Evolutionary conservation across 2,113 vertebrate species (phyloP), one percentile per base, ranked within the genome.

Genomic region (Aix galericulata): DNA sequence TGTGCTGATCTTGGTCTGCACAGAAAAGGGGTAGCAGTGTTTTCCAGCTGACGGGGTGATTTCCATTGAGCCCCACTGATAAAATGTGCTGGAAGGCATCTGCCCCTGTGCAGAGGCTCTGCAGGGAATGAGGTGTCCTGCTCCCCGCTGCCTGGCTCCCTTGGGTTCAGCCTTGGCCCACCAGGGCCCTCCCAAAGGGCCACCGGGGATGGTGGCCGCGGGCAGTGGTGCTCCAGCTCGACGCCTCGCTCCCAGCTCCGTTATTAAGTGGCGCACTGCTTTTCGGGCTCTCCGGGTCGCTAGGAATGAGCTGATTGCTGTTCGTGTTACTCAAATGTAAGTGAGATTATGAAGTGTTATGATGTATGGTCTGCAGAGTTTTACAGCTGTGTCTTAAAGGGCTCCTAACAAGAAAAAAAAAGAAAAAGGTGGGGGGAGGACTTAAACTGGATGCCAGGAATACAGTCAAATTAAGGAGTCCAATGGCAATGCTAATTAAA

Each of bases 321-420:
- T 13, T 13, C 0, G 1, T 40, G 55, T 69, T 48, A 4, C 89
- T 86, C 26, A 46, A 73, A 72, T n/a, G 29, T 4, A 36, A 59
- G 85, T 48, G 89, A 77, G 94, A 88, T 95, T 90, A 94, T 86
- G 93, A 92, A 93, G 96, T 95, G 93, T 93, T 86, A 77, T 9
- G 5, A 74, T 71, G 32, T 32, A 58, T 0, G 8, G 63, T 26
- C 80, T 91, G 89, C 13, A 5, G 59, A 16, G 83, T 88, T 91
- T 86, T 91, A 88, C 91, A 71, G 91, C 94, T 83, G 83, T 6
- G 59, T 34, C 75, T 92, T 92, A 90, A 90, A 88, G 50, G 82
- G 71, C 84, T 92, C 42, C 31, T 69, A 82, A 56, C 13, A 36
- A 82, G 64, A 53, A 17, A 42, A 42, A 32, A 3, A 2, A 40